These are phyloP conservation scores for Drosophila nasuta DNA, from an alignment of 1,140 invertebrate genomes.

Conservation along the genomic window DNA sequence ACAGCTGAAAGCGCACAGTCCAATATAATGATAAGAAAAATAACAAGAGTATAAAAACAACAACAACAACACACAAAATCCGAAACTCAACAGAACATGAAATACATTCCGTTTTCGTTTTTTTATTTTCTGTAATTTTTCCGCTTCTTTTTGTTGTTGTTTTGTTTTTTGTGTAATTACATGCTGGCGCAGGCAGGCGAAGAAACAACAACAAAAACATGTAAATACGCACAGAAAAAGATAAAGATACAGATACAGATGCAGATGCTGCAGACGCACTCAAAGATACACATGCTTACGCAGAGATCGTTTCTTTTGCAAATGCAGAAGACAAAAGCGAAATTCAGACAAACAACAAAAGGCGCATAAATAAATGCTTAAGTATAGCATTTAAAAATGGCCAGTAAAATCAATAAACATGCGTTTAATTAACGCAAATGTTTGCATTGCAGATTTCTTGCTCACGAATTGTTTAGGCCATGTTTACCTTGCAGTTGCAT, in stretches of 20 bases:
- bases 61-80: conserved; percentile 19
- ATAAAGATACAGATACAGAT: conserved; percentile 38
- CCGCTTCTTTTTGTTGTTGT: conserved; percentile 3
- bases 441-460: conserved; percentile 46
- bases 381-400: conserved; percentile 50
- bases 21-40: conserved; percentile 72
- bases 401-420: conserved; percentile 66
- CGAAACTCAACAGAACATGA: conserved; percentile 54
- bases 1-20: conserved; percentile 58
- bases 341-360: conserved; percentile 27
- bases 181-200: conserved; percentile 64
- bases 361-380: conserved; percentile 62
- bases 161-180: conserved; percentile 63
- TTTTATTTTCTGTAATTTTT: conserved; percentile 22
- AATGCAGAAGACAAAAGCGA: conserved; percentile 56
- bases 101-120: conserved; percentile 56
- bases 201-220: conserved; percentile 29
- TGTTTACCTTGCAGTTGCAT: conserved; percentile 18
- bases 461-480: conserved; percentile 25
- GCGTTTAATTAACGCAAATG: conserved; percentile 71
- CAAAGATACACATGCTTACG: conserved; percentile 8
- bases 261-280: conserved; percentile 21
- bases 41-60: conserved; percentile 31
- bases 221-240: conserved; percentile 77
- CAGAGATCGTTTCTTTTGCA: neutral